Evolutionary conservation across 1,140 invertebrate species (phyloP), one percentile per base, ranked within the genome.

Genomic region (Orchestia grillus): DNA sequence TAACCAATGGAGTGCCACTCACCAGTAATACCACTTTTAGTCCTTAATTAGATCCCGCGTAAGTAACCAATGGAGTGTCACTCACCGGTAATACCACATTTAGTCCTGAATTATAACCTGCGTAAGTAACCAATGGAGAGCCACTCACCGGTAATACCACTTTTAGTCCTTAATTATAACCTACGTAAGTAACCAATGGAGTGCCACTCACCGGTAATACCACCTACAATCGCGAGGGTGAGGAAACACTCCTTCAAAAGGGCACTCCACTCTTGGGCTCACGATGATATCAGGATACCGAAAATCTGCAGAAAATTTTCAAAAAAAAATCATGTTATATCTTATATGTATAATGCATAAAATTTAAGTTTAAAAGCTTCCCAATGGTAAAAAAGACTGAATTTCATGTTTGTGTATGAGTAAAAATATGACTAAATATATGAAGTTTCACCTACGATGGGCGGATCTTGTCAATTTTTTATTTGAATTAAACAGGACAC

Each of bases 141-240:
- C 36, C 62, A 77, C 62, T 77, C 62, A 77, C 62, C 28, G 62
- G 47, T 19, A 53, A 53, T 53, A 53, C 62, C 62, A 77, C 62
- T 28, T 77, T 3, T 36, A 77, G 62, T 77, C 28, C 62, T 23
- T 77, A 36, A n/a, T n/a, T n/a, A n/a, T 3, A 28, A 77, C 62
- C 11, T 3, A 28, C 3, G 62, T 77, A 19, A 77, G 45, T 94
- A 94, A 16, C 11, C 62, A 77, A 77, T 28, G 62, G 11, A 77
- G 62, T 15, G 3, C 36, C 62, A 57, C 96, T 96, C 92, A 96
- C 96, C 96, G 96, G 45, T 96, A 96, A 95, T 90, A 96, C 96
- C 96, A 96, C n/a, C 53, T 95, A 57, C 96, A 96, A n/a, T 96
- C 96, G 36, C 96, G 95, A 87, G 96, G 96, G 95, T 96, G 96